A percentile compares a stretch with the other conserved stretches of the same genome.
Conservation (phyloP, 2,113 vertebrate genomes). For the Urocynchramus pylzowi region DNA sequence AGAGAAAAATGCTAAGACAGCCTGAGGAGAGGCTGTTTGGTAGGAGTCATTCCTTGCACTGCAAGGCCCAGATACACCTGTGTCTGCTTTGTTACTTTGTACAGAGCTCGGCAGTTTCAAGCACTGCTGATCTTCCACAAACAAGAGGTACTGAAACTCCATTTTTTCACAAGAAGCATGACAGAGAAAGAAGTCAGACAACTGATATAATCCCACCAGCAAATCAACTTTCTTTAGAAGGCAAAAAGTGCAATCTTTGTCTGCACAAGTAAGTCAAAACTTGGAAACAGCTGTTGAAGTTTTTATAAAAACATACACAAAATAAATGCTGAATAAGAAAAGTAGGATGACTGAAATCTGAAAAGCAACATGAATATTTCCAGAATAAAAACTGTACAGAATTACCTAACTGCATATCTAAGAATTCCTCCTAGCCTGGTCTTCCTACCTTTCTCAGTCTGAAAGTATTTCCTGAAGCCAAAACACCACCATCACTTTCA, state of each 20-base stretch:
- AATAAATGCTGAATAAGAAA: not conserved
- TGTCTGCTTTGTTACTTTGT: not conserved
- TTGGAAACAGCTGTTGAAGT: not conserved
- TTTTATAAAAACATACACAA: not conserved
- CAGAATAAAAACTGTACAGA: not conserved
- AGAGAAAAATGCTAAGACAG: not conserved
- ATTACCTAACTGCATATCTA: not conserved
- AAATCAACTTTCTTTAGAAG: not conserved
- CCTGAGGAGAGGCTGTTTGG: not conserved
- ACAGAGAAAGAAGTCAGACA: not conserved
- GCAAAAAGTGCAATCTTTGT: not conserved
- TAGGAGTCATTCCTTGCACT: not conserved
- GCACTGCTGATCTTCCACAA: not conserved
- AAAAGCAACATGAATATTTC: not conserved
- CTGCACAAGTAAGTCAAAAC: slow-evolving; percentile 13
- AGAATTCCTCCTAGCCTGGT: not conserved
- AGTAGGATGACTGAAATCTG: not conserved
- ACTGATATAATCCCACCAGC: not conserved
- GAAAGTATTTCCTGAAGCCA: not conserved
- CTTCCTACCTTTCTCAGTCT: not conserved
- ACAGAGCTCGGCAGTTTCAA: not conserved
- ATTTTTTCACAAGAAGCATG: not conserved
- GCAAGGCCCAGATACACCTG: not conserved
- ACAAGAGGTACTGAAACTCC: not conserved
- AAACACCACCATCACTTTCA: not conserved